A percentile compares a stretch with the other conserved stretches of the same genome.
Conservation (phyloP, 2,888 invertebrate genomes). For the Ophion obscuratus region DNA sequence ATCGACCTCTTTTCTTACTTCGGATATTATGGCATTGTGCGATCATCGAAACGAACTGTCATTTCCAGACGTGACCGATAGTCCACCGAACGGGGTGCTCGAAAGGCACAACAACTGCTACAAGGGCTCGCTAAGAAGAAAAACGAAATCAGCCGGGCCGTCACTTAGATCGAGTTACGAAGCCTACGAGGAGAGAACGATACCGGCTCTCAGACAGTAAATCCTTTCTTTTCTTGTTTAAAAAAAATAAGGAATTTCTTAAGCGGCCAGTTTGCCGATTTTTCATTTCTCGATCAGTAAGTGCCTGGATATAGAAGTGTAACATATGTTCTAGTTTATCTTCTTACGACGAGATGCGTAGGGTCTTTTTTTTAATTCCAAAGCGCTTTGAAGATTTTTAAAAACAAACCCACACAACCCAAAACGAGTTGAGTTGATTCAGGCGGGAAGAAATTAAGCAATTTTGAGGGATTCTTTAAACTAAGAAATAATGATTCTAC, state of each 20-base stretch:
- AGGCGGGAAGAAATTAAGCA: too few relatives aligned
- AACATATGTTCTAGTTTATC: too few relatives aligned
- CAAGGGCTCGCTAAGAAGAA: slow-evolving; percentile 86
- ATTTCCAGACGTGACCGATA: slow-evolving; percentile 81
- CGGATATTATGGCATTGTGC: background rate
- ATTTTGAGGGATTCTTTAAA: too few relatives aligned
- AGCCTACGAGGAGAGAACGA: slow-evolving; percentile 93
- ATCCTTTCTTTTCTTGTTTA: slow-evolving; percentile 73
- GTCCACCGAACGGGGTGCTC: slow-evolving; percentile 85
- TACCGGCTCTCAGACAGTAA: slow-evolving; percentile 94
- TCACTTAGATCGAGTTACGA: slow-evolving; percentile 88
- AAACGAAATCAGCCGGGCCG: slow-evolving; percentile 84
- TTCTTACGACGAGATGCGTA: too few relatives aligned
- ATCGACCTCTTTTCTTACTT: background rate
- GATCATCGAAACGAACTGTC: background rate
- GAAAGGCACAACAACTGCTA: slow-evolving; percentile 79
- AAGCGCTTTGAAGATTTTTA: too few relatives aligned
- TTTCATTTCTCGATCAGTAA: background rate
- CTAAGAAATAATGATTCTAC: too few relatives aligned
- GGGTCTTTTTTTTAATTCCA: too few relatives aligned
- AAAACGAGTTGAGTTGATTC: background rate
- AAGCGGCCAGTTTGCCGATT: background rate
- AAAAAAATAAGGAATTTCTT: background rate
- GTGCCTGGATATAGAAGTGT: background rate
- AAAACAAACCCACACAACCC: too few relatives aligned